These are phyloP conservation scores for Lasioglossum figueresi DNA, from an alignment of 2,888 invertebrate species.

Conservation along the genomic window DNA sequence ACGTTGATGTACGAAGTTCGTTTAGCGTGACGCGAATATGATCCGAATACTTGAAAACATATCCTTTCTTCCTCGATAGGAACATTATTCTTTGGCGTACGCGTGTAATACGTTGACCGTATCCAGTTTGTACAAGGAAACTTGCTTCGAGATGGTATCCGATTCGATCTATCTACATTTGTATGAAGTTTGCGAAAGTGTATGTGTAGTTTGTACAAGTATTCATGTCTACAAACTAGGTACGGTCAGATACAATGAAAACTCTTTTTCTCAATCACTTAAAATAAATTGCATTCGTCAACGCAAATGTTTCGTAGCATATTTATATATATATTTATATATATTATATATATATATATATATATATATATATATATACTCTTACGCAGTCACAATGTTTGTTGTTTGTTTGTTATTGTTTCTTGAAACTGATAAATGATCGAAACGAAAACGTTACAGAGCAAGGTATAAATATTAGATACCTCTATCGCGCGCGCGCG, in stretches of 20 bases:
- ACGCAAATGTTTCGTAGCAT: not conserved
- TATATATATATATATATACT: too few species aligned
- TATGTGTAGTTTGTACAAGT: not conserved
- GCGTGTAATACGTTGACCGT: slow-evolving; percentile 25
- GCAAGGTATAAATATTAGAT: slow-evolving; percentile 65
- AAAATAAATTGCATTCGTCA: slow-evolving; percentile 47
- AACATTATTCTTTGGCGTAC: slow-evolving; percentile 53
- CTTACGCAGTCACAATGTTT: not conserved
- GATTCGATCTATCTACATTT: slow-evolving; percentile 5
- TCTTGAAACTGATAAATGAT: slow-evolving; percentile 37
- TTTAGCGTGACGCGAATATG: slow-evolving; percentile 26
- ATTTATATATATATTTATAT: not conserved
- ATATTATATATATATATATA: too few species aligned
- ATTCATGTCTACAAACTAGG: slow-evolving; percentile 52
- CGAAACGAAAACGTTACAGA: slow-evolving; percentile 44
- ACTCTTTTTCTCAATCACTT: slow-evolving; percentile 42
- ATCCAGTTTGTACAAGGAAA: slow-evolving; percentile 49
- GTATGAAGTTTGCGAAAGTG: slow-evolving; percentile 13
- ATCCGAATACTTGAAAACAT: slow-evolving; percentile 49
- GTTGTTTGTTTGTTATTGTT: slow-evolving; percentile 13
- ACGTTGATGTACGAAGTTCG: slow-evolving; percentile 45
- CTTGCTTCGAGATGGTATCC: not conserved
- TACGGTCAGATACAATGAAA: slow-evolving; percentile 22
- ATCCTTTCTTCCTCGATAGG: slow-evolving; percentile 41
- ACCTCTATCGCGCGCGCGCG: slow-evolving; percentile 66